phyloP scores from a whole-genome alignment of 2,888 invertebrate species.

The Halictus quadricinctus region DNA sequence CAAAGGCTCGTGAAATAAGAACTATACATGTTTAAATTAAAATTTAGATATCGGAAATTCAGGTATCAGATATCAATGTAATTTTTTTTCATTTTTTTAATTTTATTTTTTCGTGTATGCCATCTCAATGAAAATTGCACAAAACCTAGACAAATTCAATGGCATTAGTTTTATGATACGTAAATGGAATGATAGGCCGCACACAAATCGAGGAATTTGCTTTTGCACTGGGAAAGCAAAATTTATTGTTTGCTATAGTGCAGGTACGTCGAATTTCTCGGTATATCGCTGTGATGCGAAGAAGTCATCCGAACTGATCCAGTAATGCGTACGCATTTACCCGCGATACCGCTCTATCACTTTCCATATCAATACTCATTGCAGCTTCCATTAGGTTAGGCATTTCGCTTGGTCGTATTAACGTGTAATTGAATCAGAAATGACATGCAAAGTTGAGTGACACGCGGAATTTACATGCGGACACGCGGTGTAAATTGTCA shows the following conservation, averaged over 20 bases:
- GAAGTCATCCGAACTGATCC: background rate
- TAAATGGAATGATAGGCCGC: background rate
- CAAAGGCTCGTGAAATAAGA: too few relatives aligned
- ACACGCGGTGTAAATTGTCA: background rate
- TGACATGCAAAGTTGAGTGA: background rate
- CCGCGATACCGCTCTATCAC: background rate
- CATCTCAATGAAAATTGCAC: too few relatives aligned
- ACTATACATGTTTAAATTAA: too few relatives aligned
- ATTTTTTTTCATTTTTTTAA: too few relatives aligned
- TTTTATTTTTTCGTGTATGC: too few relatives aligned
- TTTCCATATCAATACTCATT: background rate
- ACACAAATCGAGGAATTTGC: background rate
- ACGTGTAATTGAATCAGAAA: background rate
- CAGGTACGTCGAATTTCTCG: background rate
- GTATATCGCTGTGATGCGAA: background rate
- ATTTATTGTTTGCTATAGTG: background rate
- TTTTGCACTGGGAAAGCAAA: background rate
- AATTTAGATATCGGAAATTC: too few relatives aligned
- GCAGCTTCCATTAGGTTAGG: background rate
- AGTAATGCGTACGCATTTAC: background rate
- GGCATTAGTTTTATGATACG: too few relatives aligned
- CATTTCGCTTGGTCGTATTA: background rate
- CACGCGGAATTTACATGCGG: background rate
- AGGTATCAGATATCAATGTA: too few relatives aligned
- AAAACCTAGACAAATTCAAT: too few relatives aligned